Base-by-base conservation (phyloP, 2,797 vertebrate genomes). In the Xiphorhynchus erythropygius region DNA sequence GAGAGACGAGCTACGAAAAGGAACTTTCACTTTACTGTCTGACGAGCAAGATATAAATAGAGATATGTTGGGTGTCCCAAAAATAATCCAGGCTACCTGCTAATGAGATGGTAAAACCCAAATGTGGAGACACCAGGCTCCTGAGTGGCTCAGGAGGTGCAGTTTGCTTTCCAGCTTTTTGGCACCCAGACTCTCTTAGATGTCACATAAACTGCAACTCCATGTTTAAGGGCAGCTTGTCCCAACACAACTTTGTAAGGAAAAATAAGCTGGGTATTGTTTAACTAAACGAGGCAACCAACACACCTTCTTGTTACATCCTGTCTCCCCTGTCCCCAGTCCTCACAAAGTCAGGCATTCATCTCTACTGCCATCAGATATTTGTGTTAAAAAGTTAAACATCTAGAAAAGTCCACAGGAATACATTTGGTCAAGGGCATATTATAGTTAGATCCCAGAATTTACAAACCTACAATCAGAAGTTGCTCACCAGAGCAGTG, bases 21-120 rank as follows among this genome's bases (percentile, higher is more conserved):
- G 78, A 93, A 94, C 53, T 79, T 94, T 90, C 88, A 73, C 94
- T 95, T 94, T 67, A 94, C 69, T 60, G 55, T 78, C 92, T 95
- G 92, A 95, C 70, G 73, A 87, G 92, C 53, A 80, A 84, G 92
- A 59, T 97, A 96, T 94, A 97, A 97, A 97, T 94, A 97, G 89
- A 93, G 76, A 78, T 77, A 75, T 81, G 86, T 67, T 93, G 64
- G 85, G 74, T 57, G 81, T 81, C 91, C 92, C 93, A 55, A 93
- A 92, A 97, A 97, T 97, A 97, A 96, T 84, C 78, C 77, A 92
- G 84, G 92, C 64, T 97, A 96, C 96, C 96, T 97, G 73, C 73
- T 97, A 97, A 97, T 96, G 96, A 97, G 95, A 96, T 56, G 70
- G 94, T 84, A 90, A 95, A 95, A 89, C 60, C 90, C 56, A 10